These are phyloP conservation scores for Amiota mariae DNA, from an alignment of 2,888 invertebrate genomes.

Conservation along the genomic window DNA sequence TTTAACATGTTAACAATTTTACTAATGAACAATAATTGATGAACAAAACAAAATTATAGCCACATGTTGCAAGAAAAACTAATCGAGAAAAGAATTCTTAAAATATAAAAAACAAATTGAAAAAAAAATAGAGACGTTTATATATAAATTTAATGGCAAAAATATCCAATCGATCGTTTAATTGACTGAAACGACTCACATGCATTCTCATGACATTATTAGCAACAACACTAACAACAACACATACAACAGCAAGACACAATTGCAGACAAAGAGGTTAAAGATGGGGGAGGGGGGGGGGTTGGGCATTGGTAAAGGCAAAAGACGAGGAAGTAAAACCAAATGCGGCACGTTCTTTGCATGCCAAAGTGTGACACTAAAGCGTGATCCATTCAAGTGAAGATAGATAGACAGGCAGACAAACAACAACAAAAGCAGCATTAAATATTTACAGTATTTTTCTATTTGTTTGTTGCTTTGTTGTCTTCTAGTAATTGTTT, in stretches of 20 bases:
- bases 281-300: no score
- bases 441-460: no score
- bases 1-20: no score
- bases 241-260: neutral
- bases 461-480: no score
- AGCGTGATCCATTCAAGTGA: conserved; percentile 51
- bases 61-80: conserved; percentile 54
- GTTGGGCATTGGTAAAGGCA: neutral
- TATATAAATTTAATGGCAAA: neutral
- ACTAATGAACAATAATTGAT: no score
- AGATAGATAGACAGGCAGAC: neutral
- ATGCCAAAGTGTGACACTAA: conserved; percentile 60
- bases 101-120: conserved; percentile 21
- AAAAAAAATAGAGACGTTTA: neutral
- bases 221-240: conserved; percentile 5
- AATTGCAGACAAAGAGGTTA: neutral
- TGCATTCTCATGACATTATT: conserved; percentile 49
- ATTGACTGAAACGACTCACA: conserved; percentile 31
- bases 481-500: no score
- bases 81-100: conserved; percentile 39
- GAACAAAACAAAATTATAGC: conserved; percentile 32
- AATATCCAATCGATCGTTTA: conserved; percentile 11
- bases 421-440: no score
- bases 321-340: neutral
- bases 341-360: conserved; percentile 52